These are phyloP conservation scores for Salvelinus sp. DNA, from an alignment of 2,113 vertebrate genomes.

Conservation along the genomic window DNA sequence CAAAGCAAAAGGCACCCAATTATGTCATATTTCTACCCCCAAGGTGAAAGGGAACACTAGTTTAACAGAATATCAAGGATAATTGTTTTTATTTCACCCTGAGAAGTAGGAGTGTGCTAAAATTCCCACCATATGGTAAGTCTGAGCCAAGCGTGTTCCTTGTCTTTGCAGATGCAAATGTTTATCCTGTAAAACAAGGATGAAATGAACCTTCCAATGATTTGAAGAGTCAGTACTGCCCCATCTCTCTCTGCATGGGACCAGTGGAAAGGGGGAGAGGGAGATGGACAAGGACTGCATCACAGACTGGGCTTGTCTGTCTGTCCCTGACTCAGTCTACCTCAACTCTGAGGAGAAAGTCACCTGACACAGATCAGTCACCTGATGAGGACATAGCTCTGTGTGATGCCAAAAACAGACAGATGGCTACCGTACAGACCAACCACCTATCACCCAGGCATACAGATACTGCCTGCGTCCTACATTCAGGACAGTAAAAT, in stretches of 20 bases:
- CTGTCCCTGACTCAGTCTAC: constrained; percentile 18
- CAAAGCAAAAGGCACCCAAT: constrained; percentile 24
- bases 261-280: not conserved
- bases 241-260: not conserved
- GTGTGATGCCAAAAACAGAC: constrained; percentile 45
- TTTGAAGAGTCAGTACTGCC: not conserved
- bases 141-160: not conserved
- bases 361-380: not conserved
- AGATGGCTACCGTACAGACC: constrained; percentile 46
- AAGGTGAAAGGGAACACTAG: constrained; percentile 35
- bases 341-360: not conserved
- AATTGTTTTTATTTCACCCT: constrained; percentile 34
- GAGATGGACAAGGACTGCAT: too few relatives aligned
- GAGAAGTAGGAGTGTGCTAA: not conserved
- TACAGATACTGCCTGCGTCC: constrained; percentile 32
- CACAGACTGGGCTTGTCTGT: not conserved
- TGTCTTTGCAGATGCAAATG: not conserved
- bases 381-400: constrained; percentile 26
- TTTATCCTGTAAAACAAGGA: not conserved
- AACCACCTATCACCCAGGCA: constrained; percentile 20
- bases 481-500: not conserved
- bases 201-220: not conserved
- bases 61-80: constrained; percentile 1
- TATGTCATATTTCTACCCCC: constrained; percentile 23
- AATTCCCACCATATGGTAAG: constrained; percentile 31